These are phyloP conservation scores for Saturnia pavonia DNA, from an alignment of 2,888 invertebrate species.

Conservation along the genomic window DNA sequence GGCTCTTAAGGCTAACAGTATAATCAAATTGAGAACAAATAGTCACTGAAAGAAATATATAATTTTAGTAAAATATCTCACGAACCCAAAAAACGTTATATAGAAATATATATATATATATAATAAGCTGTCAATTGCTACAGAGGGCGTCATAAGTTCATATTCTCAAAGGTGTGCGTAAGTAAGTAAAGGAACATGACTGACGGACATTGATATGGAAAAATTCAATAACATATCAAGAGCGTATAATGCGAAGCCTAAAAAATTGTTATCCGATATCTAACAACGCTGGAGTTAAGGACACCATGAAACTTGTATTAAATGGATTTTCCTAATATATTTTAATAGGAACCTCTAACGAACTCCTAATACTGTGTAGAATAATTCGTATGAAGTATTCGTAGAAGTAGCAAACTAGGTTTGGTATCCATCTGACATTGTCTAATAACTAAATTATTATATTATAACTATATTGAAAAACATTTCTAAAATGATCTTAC, in stretches of 20 bases:
- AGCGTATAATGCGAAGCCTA: conserved; percentile 33
- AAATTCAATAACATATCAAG: conserved; percentile 17
- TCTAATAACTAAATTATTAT: no score
- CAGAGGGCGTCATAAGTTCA: neutral
- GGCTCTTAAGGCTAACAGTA: no score
- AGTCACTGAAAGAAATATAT: neutral
- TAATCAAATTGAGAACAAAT: no score
- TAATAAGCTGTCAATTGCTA: neutral
- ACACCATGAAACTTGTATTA: neutral
- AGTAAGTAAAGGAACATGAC: conserved; percentile 11
- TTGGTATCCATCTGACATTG: no score
- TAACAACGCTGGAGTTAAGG: conserved; percentile 21
- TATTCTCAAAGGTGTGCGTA: neutral
- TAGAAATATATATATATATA: no score
- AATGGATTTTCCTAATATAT: neutral
- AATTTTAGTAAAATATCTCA: neutral
- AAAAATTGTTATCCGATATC: conserved; percentile 31
- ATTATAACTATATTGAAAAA: no score
- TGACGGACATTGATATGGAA: conserved; percentile 1
- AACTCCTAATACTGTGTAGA: neutral
- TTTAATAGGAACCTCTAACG: neutral
- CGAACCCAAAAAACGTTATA: neutral
- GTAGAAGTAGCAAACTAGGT: no score
- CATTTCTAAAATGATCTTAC: no score
- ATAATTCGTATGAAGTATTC: no score